These are phyloP conservation scores for Mylabris sibirica DNA, from an alignment of 2,888 invertebrate genomes.

Conservation along the genomic window DNA sequence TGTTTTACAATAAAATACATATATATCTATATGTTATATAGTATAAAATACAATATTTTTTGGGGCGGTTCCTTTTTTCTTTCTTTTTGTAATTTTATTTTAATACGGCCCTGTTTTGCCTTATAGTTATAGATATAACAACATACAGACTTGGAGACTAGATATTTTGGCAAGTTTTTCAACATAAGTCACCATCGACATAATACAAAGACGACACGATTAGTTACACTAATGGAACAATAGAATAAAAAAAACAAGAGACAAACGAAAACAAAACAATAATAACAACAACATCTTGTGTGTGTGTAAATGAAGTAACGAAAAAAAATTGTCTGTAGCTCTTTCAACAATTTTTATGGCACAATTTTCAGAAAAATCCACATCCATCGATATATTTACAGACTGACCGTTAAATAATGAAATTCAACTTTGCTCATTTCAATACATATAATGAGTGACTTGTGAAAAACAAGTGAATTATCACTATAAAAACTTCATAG, in stretches of 20 bases:
- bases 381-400: too few species aligned
- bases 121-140: too few species aligned
- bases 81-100: not conserved
- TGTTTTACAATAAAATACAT: constrained; percentile 2
- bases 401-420: too few species aligned
- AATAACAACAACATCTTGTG: not conserved
- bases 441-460: too few species aligned
- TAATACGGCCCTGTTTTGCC: not conserved
- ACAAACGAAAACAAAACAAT: not conserved
- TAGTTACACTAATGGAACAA: constrained; percentile 1
- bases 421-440: too few species aligned
- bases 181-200: not conserved
- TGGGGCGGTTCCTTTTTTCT: not conserved
- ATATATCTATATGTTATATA: not conserved
- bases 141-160: too few species aligned
- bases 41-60: not conserved
- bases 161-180: not conserved
- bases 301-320: not conserved
- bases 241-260: not conserved
- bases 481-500: too few species aligned
- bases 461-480: too few species aligned
- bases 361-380: not conserved
- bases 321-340: not conserved
- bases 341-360: not conserved
- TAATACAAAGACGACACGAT: not conserved